Evolutionary conservation across 2,113 vertebrate species (phyloP).

Genomic region (Eptatretus burgeri): DNA sequence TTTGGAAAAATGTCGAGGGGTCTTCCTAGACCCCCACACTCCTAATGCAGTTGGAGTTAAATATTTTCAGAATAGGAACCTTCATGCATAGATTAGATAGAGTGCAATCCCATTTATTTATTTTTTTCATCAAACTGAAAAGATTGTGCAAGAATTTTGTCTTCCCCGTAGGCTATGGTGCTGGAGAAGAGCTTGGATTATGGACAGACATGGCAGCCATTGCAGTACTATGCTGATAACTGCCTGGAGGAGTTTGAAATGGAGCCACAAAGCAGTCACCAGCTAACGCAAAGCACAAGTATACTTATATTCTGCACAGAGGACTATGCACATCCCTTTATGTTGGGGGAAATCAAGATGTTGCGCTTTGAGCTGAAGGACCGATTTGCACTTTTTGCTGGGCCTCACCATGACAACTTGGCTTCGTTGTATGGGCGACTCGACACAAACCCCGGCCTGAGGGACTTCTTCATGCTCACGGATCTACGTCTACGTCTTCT

Average conservation of each 20-base stretch:
- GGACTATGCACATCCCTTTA: conserved; percentile 78
- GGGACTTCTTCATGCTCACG: conserved; percentile 95
- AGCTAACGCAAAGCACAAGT: conserved; percentile 41
- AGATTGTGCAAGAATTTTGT: too few species aligned
- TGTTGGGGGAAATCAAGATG: conserved; percentile 74
- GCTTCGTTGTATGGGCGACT: conserved; percentile 88
- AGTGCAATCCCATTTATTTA: too few species aligned
- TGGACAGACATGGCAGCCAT: conserved; percentile 78
- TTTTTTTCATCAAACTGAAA: too few species aligned
- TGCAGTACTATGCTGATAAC: conserved; percentile 77
- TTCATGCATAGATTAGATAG: too few species aligned
- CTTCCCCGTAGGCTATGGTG: conserved; percentile 55
- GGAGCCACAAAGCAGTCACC: conserved; percentile 31
- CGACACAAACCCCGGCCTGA: conserved; percentile 86
- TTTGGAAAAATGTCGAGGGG: too few species aligned
- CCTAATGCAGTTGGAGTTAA: too few species aligned
- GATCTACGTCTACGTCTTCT: conserved; percentile 72
- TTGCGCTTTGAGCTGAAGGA: conserved; percentile 97
- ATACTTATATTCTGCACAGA: conserved; percentile 82
- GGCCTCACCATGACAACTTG: conserved; percentile 81
- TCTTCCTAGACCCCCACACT: too few species aligned
- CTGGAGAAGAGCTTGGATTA: conserved; percentile 81
- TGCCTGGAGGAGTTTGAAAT: conserved; percentile 70
- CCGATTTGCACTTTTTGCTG: conserved; percentile 79
- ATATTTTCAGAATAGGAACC: too few species aligned